Evolutionary conservation across 2,113 vertebrate genomes (phyloP).

Genomic region (Empidonax traillii): DNA sequence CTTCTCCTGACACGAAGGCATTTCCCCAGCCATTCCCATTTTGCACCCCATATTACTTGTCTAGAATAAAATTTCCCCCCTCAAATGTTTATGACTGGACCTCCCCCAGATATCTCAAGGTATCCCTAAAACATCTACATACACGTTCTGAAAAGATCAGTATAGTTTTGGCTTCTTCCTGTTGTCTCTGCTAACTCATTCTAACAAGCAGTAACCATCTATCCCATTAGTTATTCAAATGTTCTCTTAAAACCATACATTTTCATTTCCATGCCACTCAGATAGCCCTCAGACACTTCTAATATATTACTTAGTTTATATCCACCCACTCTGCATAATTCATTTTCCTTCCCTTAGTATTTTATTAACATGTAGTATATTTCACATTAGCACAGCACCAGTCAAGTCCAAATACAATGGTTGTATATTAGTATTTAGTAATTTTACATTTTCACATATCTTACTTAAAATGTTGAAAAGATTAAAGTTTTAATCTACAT

Average conservation of each 20-base stretch:
- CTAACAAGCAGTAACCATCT: not conserved
- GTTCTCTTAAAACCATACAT: not conserved
- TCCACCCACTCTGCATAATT: not conserved
- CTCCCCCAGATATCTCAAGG: not conserved
- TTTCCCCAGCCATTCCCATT: not conserved
- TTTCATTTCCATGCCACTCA: not conserved
- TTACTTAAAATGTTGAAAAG: not conserved
- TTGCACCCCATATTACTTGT: not conserved
- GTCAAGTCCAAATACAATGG: not conserved
- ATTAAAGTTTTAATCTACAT: not conserved
- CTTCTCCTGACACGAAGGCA: not conserved
- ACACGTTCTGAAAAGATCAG: not conserved
- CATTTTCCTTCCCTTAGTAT: not conserved
- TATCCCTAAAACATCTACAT: not conserved
- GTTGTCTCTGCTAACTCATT: not conserved
- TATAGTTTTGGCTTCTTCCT: not conserved
- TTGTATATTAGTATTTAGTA: not conserved
- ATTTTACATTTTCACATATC: not conserved
- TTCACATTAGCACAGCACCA: not conserved
- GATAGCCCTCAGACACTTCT: not conserved
- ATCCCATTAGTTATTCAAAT: not conserved
- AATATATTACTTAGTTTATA: not conserved
- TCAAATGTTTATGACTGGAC: not conserved
- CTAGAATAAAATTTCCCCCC: not conserved
- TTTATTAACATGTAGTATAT: not conserved